Base-by-base conservation (phyloP, 2,797 vertebrate species). In the Salarias fasciatus region DNA sequence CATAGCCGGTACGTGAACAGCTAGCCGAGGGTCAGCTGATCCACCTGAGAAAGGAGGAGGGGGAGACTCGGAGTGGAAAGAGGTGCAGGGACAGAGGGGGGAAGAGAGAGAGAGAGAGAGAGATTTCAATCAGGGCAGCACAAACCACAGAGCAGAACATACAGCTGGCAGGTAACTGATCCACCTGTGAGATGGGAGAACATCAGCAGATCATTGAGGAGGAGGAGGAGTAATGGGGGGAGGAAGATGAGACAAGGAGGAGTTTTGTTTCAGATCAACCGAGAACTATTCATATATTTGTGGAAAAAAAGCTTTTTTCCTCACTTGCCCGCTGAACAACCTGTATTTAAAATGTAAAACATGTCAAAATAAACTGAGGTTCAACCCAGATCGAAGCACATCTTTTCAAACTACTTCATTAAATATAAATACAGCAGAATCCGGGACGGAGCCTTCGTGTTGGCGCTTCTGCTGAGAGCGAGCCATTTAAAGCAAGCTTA, bases 41-140 rank as follows among this genome's bases (percentile, higher is more conserved):
- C 88, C 88, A 89, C 89, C 90, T 91, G 88, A 87, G 82, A 88
- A 84, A 86, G 82, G 84, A 85, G 82, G 84, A 84, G 74, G 77
- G 75, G 44, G 2, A 35, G 79, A 69, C 33, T 0, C 41, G 69
- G 79, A 77, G 64, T 30, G 44, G 75, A 14, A 63, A 55, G 56
- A 82, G 72, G 55, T 79, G 82, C 75, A 69, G 69, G 71, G 66
- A 80, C 53, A 72, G n/a, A n/a, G n/a, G n/a, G n/a, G n/a, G n/a
- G n/a, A n/a, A n/a, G n/a, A 2, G 18, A 24, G 59, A 60, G 24
- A 37, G 69, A 36, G 69, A 53, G 66, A 76, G 56, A 60, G 58
- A 73, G 56, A 69, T 59, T 85, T 83, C 74, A 85, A 81, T 82
- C 75, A 69, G 67, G 83, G 77, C 6, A 53, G 75, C 75, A 80